A percentile compares a stretch with the other conserved stretches of the same genome.
These are phyloP conservation scores for Vannuccia rotundouncinata DNA, from an alignment of 2,888 invertebrate genomes.

Conservation along the genomic window DNA sequence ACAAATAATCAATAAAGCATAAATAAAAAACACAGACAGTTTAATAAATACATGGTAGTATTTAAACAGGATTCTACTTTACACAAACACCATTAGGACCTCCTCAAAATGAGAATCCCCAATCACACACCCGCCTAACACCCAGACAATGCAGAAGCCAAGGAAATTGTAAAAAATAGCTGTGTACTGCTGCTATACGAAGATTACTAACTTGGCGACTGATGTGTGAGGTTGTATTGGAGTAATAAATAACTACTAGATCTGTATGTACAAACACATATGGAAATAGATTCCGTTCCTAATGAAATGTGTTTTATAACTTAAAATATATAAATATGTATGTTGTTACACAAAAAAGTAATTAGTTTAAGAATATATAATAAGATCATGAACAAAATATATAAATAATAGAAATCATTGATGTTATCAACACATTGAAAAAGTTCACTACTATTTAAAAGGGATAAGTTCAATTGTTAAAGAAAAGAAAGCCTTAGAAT, in stretches of 20 bases:
- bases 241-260: slow-evolving; percentile 24
- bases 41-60: slow-evolving; percentile 19
- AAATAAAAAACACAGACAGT: not conserved
- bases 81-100: not conserved
- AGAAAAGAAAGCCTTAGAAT: not conserved
- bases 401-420: not conserved
- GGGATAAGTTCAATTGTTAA: not conserved
- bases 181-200: not conserved
- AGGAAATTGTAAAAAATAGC: not conserved
- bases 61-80: not conserved
- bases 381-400: not conserved
- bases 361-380: slow-evolving; percentile 8
- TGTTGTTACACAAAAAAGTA: slow-evolving; percentile 15
- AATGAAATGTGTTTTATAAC: not conserved
- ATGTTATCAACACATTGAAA: too few species aligned
- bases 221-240: not conserved
- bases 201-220: not conserved
- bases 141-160: not conserved
- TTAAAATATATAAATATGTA: not conserved
- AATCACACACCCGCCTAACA: slow-evolving; percentile 9
- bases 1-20: too few species aligned
- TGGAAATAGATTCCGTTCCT: not conserved
- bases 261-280: slow-evolving; percentile 24
- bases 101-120: not conserved
- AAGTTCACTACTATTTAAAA: not conserved